phyloP scores from a whole-genome alignment of 2,113 vertebrate genomes.

The Pseudonaja textilis region DNA sequence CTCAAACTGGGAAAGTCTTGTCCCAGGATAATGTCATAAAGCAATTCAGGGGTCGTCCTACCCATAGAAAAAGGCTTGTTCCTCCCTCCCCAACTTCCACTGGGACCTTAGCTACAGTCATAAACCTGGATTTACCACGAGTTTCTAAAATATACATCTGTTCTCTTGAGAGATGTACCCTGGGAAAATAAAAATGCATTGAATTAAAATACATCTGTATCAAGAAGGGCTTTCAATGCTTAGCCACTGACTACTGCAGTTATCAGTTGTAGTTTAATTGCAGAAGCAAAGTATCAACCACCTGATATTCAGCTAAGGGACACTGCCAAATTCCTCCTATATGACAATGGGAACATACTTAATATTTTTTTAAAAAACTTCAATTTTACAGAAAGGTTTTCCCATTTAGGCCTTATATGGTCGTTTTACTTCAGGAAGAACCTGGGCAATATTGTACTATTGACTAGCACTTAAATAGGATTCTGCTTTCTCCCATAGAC shows the following conservation, averaged over 20 bases:
- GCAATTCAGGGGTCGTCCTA: neutral
- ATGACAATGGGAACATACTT: neutral
- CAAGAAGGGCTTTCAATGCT: neutral
- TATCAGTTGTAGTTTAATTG: neutral
- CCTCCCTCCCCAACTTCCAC: neutral
- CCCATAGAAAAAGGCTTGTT: neutral
- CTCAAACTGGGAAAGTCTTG: neutral
- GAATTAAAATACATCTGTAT: neutral
- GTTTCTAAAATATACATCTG: neutral
- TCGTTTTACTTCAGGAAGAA: neutral
- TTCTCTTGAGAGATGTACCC: neutral
- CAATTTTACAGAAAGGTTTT: neutral
- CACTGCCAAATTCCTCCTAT: neutral
- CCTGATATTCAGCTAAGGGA: neutral
- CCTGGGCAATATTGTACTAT: neutral
- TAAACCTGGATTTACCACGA: neutral
- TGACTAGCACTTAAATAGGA: neutral
- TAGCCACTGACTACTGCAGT: neutral
- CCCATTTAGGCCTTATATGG: neutral
- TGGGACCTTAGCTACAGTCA: neutral
- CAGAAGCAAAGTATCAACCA: neutral
- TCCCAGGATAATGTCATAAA: neutral
- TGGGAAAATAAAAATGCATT: neutral
- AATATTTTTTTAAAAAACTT: neutral
- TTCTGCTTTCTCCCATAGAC: neutral